Evolutionary conservation across 2,888 invertebrate genomes (phyloP), one percentile per base, ranked within the genome.

Genomic region (Eurois occulta): DNA sequence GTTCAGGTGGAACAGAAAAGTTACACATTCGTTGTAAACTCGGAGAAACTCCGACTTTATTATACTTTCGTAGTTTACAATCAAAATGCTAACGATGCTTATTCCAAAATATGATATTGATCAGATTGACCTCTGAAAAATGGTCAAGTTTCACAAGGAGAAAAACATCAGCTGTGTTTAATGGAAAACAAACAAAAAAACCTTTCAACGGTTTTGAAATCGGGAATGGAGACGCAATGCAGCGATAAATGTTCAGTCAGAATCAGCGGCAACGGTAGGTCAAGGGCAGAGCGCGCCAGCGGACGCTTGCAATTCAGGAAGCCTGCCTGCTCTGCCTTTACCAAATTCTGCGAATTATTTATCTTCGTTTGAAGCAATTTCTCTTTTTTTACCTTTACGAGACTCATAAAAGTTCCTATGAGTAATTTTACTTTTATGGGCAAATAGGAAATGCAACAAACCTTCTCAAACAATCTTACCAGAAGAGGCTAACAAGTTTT

Each of bases 201-300:
- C 81, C 77, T 81, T 87, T 83, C 16, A 86, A 86, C 52, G 52
- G 48, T 80, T 87, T 86, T 77, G 80, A 84, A 87, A 90, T 88
- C 77, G 89, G 89, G 52, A 76, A 48, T 52, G 83, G 88, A 88
- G 85, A 90, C 88, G 89, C 89, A 87, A 85, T 87, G 90, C 89
- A 90, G 87, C 88, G 88, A 89, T 83, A 87, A 77, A 90, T 89
- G 86, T 92, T 91, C 91, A 91, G 73, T 91, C 91, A 91, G 65
- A 85, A 68, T 73, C 81, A 81, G 90, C 87, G 90, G 86, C 76
- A 74, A 81, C 81, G 88, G 73, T 87, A 89, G 94, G 95, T 95
- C 95, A 95, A 95, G 95, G 95, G 91, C 94, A 91, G 70, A 86
- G 78, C 85, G 91, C 90, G 92, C 89, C 91, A 91, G 90, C 89